Base-by-base conservation (phyloP, 1,140 invertebrate genomes). In the Nephotettix cincticeps region DNA sequence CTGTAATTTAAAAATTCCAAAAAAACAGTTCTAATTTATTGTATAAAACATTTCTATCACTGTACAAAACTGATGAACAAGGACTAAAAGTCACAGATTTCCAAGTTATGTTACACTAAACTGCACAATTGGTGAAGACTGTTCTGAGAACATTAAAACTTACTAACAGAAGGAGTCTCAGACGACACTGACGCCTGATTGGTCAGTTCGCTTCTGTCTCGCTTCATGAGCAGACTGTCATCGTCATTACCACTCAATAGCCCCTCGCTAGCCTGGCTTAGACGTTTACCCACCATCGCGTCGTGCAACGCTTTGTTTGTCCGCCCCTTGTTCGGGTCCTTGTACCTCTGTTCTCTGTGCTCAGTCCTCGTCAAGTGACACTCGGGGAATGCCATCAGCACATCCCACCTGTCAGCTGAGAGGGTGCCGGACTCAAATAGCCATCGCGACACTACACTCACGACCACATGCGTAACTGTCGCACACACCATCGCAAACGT, bases 401-500 rank as follows among this genome's bases (percentile, higher is more conserved):
- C 13, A 30, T 72, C 71, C 71, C 71, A 72, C 19, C 63, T 21
- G 29, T 72, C 71, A 1, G 71, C 56, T 14, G 68, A 72, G 0
- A 90, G 82, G 28, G 80, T 84, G 3, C 86, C 86, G 43, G 81
- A 81, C 40, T 86, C 84, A 71, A 89, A 85, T 0, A 88, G 75
- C 74, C 82, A 84, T 56, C 82, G 83, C 1, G 86, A 82, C 11
- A 86, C 77, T 73, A 84, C 84, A 3, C 86, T 90, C 0, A 86
- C 82, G 28, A 81, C 70, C 47, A 87, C 77, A 71, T 87, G 86
- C 66, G 83, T 84, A n/a, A 81, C 70, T 4, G 92, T 81, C 2
- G 89, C 87, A 1, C 86, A 78, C 17, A 91, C 66, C 86, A 89
- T 88, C 30, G 84, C 80, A 1, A 84, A 78, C 1, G 86, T 88